Evolutionary conservation across 2,888 invertebrate species (phyloP), one percentile per base, ranked within the genome.

Genomic region (Dolomedes plantarius): DNA sequence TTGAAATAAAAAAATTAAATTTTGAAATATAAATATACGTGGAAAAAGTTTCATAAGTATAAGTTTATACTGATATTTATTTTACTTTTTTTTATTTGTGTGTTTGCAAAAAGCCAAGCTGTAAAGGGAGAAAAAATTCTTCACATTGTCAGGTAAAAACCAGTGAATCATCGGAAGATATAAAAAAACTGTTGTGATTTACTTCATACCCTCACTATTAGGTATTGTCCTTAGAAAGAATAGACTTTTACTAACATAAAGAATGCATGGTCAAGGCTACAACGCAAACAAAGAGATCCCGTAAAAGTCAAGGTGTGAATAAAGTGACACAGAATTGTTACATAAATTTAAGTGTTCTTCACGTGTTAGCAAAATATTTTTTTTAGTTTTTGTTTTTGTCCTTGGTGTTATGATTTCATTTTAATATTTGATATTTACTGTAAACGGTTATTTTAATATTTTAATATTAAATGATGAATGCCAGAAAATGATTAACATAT

Each of bases 241-340:
- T 32, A 68, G 65, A 67, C 28, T 28, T 74, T 81, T 81, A 64
- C 69, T 81, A 74, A 23, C 69, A n/a, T 67, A 67, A 74, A 73
- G 67, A 74, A 81, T 81, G 81, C 74, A 81, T 75, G 75, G 74
- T 81, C 81, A 81, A 81, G 81, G 81, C 75, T 81, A 71, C 62
- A 64, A 69, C 31, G 29, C 62, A 74, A 69, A 81, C 62, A 81
- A 78, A 71, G 81, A 69, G 16, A 39, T 46, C 39, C 56, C 31
- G 50, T 75, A 81, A 81, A 81, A 69, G 81, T 74, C 69, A 81
- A 75, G 75, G 81, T 81, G 81, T 41, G 75, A 81, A 81, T 74
- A 75, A 81, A 32, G 31, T 75, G 41, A 73, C 46, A 56, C 68
- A 13, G 50, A 56, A 74, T 67, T 74, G 32, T 81, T 81, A 69